These are phyloP conservation scores for Acanthisitta chloris DNA, from an alignment of 2,113 vertebrate genomes.

Conservation along the genomic window DNA sequence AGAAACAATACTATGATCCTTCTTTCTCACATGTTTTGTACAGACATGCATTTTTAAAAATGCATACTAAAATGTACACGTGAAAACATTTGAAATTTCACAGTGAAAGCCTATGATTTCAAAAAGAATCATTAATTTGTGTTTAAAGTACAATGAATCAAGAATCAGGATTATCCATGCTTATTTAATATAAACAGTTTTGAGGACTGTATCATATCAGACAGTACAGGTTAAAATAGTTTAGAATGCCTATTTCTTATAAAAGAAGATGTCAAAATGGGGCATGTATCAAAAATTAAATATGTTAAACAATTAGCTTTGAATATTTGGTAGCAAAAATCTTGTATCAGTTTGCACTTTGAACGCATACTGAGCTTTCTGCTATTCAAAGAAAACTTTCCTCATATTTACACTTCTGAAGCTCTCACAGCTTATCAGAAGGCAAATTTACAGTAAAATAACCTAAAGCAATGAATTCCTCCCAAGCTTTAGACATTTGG, in stretches of 20 bases:
- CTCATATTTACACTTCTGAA: background rate
- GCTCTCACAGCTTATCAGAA: background rate
- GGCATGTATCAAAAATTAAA: background rate
- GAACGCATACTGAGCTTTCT: background rate
- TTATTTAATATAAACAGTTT: background rate
- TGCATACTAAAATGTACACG: background rate
- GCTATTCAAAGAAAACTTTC: background rate
- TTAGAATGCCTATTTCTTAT: background rate
- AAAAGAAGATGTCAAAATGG: background rate
- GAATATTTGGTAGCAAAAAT: background rate
- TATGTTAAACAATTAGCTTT: background rate
- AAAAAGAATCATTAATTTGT: background rate
- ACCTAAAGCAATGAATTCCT: background rate
- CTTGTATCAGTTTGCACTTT: background rate
- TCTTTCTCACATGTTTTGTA: background rate
- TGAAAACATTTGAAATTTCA: background rate
- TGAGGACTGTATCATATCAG: background rate
- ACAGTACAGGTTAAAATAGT: background rate
- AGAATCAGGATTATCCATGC: background rate
- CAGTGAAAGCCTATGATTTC: background rate
- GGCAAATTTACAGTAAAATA: background rate
- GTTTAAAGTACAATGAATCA: background rate
- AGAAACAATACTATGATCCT: background rate
- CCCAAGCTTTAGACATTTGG: background rate
- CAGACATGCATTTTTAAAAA: background rate